Conservation (phyloP, 2,888 invertebrate species). For the Thecophora atra region DNA sequence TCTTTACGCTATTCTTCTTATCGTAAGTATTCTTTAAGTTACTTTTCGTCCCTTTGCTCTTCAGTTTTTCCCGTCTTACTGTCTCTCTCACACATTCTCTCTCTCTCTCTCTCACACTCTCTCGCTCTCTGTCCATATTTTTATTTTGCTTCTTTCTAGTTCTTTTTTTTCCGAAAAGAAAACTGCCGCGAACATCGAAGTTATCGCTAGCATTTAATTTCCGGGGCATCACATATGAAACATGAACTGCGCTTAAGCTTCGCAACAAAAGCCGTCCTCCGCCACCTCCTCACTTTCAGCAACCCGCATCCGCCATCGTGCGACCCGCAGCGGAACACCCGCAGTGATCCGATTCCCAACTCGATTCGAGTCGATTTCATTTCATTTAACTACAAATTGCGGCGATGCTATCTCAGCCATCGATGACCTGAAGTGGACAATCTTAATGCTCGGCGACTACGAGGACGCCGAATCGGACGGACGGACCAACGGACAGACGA, state of each 20-base stretch:
- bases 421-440: conserved; percentile 32
- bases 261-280: background rate
- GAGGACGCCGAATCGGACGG: background rate
- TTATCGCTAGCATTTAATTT: too few species aligned
- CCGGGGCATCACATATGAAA: too few species aligned
- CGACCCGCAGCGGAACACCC: background rate
- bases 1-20: too few species aligned
- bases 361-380: conserved; percentile 30
- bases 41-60: too few species aligned
- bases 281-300: background rate
- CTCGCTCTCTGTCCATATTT: too few species aligned
- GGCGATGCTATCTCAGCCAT: conserved; percentile 29
- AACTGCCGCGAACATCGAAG: too few species aligned
- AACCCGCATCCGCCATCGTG: background rate
- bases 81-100: too few species aligned
- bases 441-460: conserved; percentile 22
- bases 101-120: too few species aligned
- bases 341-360: background rate
- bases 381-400: conserved; percentile 38
- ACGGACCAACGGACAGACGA: background rate
- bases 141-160: too few species aligned
- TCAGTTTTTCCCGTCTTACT: too few species aligned
- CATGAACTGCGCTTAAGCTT: background rate
- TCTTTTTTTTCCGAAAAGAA: too few species aligned
- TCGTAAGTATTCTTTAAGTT: too few species aligned